Evolutionary conservation across 2,113 vertebrate genomes (phyloP).

Genomic region (Amphiprion percula): DNA sequence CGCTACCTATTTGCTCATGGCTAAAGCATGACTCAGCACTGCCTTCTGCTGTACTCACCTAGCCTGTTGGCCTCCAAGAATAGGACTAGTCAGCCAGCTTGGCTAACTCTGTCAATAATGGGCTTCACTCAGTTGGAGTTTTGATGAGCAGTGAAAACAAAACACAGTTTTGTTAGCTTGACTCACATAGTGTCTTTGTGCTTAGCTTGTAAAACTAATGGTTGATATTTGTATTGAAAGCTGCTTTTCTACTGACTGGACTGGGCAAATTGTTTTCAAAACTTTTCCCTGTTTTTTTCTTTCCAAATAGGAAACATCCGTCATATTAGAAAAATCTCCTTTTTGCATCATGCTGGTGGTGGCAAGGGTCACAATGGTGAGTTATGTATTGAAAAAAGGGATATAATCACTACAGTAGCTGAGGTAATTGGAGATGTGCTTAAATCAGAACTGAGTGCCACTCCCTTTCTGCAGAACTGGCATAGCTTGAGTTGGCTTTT

Average conservation of each 20-base stretch:
- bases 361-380: constrained; percentile 67
- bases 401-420: constrained; percentile 23
- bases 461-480: constrained; percentile 65
- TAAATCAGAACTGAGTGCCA: constrained; percentile 38
- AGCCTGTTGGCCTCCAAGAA: constrained; percentile 16
- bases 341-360: constrained; percentile 67
- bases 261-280: constrained; percentile 40
- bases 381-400: constrained; percentile 45
- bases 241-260: not conserved
- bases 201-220: constrained; percentile 2
- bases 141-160: not conserved
- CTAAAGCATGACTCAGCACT: constrained; percentile 57
- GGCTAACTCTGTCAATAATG: constrained; percentile 21
- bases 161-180: not conserved
- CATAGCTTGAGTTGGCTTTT: constrained; percentile 61
- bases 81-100: not conserved
- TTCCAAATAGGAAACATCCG: constrained; percentile 70
- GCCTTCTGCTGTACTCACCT: constrained; percentile 29
- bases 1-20: constrained; percentile 57
- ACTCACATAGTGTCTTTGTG: not conserved
- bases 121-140: constrained; percentile 1
- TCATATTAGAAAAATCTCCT: constrained; percentile 73
- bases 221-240: constrained; percentile 7
- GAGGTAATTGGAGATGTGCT: constrained; percentile 18
- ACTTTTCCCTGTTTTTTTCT: constrained; percentile 49